phyloP scores from a whole-genome alignment of 2,888 invertebrate species.

The Anoncus sp. region DNA sequence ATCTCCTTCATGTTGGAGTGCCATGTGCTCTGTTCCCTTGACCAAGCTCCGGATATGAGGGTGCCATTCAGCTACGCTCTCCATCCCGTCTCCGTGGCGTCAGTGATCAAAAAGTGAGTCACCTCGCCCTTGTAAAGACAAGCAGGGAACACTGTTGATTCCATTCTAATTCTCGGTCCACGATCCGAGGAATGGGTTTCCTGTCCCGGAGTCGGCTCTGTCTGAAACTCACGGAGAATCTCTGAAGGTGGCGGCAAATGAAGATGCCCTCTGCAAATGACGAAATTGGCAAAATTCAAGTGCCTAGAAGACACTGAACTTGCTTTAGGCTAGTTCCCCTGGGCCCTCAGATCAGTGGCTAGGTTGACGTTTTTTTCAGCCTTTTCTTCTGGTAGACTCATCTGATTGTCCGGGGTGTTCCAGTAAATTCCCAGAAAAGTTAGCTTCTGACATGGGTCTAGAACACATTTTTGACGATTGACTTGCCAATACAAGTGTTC shows the following conservation, averaged over 20 bases:
- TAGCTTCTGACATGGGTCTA: conserved; percentile 52
- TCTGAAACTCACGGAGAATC: conserved; percentile 44
- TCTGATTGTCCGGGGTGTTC: conserved; percentile 49
- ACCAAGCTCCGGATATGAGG: conserved; percentile 47
- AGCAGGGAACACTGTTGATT: too few species aligned
- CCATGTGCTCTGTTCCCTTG: conserved; percentile 38
- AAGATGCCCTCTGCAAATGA: conserved; percentile 59
- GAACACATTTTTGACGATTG: conserved; percentile 53
- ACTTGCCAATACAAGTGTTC: conserved; percentile 50
- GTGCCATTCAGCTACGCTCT: conserved; percentile 47
- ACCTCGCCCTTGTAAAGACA: conserved; percentile 52
- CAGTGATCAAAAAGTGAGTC: conserved; percentile 53
- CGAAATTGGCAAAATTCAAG: conserved; percentile 64
- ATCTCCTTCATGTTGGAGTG: conserved; percentile 62
- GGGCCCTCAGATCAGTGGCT: too few species aligned
- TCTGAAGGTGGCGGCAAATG: conserved; percentile 62
- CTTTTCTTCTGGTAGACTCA: conserved; percentile 25
- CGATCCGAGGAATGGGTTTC: conserved; percentile 18
- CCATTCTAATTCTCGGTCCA: too few species aligned
- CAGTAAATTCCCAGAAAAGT: conserved; percentile 59
- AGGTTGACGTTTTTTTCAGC: background rate
- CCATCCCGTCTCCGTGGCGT: conserved; percentile 55
- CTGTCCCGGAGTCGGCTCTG: conserved; percentile 45
- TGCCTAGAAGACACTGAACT: conserved; percentile 57
- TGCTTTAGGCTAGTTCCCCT: conserved; percentile 40